Evolutionary conservation across 2,113 vertebrate species (phyloP), one percentile per base, ranked within the genome.

Genomic region (Mystacornis crossleyi): DNA sequence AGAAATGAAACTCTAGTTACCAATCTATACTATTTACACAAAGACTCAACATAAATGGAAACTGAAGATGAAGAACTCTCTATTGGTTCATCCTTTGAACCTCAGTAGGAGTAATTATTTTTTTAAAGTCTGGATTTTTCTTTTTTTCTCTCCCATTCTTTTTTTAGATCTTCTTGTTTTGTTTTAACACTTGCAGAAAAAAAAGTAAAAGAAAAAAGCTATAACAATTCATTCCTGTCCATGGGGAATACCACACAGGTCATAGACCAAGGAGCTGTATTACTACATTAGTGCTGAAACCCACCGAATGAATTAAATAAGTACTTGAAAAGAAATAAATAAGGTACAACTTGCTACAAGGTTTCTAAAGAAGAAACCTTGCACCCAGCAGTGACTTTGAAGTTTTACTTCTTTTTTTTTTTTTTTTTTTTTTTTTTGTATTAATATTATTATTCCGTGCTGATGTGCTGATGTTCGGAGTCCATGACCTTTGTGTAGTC

Each of bases 281-380:
- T 70, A 75, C 82, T 81, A 48, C 73, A 77, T 97, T 96, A 92
- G 90, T 86, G 91, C 96, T 92, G 86, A 97, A 96, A 96, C 82
- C 89, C 79, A 92, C 84, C 72, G 96, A 96, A 95, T 89, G 83
- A 90, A 95, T 94, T 88, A 90, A 92, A 86, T 81, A 95, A 94
- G n/a, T 70, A 75, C 53, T 75, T 73, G 57, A 92, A 97, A 97
- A 97, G 80, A 98, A 97, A 94, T 74, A 94, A 96, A 90, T 78
- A 93, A 96, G 79, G 51, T 92, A 89, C 88, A 96, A 95, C 78
- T 96, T 89, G 82, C 81, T 91, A 84, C 3, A 7, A 93, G 90
- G 92, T 96, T 97, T 97, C 84, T 89, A 90, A 97, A 97, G 96
- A 95, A 85, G 18, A 89, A 95, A 92, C 70, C 91, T 94, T 81